A percentile compares a stretch with the other conserved stretches of the same genome.
phyloP scores from a whole-genome alignment of 2,888 invertebrate species.

The Agrilus mali region DNA sequence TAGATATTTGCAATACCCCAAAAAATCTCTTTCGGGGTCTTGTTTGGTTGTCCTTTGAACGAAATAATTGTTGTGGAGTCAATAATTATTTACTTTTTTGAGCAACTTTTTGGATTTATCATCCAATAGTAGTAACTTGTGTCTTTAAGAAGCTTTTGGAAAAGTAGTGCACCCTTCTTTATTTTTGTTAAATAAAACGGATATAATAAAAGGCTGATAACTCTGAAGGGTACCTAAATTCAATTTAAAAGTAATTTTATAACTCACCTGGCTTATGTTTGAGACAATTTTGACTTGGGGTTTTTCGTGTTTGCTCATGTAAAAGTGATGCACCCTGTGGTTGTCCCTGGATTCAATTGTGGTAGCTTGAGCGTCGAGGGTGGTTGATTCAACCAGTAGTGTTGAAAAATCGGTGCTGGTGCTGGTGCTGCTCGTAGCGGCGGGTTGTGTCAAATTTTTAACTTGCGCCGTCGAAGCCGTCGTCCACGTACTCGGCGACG shows the following conservation, averaged over 20 bases:
- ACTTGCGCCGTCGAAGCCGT: conserved; percentile 23
- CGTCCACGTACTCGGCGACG: conserved; percentile 35
- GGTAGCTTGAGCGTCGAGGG: conserved; percentile 39
- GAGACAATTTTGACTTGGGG: conserved; percentile 31
- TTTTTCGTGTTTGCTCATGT: conserved; percentile 29
- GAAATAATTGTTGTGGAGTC: no score
- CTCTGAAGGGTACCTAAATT: no score
- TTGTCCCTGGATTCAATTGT: conserved; percentile 38
- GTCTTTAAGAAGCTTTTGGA: no score
- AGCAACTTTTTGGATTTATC: neutral
- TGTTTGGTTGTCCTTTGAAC: no score
- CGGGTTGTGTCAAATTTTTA: conserved; percentile 31
- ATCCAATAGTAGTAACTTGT: neutral
- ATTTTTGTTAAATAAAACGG: neutral
- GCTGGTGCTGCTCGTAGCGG: conserved; percentile 19
- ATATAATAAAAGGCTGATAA: neutral
- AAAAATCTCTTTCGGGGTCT: no score
- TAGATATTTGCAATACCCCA: no score
- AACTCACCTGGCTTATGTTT: conserved; percentile 32
- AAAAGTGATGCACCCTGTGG: conserved; percentile 37
- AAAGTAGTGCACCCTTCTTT: no score
- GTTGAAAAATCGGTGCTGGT: conserved; percentile 25
- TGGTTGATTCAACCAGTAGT: conserved; percentile 43
- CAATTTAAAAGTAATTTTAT: no score
- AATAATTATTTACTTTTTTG: no score